Evolutionary conservation across 2,797 vertebrate species (phyloP).

Genomic region (Chelonia mydas): DNA sequence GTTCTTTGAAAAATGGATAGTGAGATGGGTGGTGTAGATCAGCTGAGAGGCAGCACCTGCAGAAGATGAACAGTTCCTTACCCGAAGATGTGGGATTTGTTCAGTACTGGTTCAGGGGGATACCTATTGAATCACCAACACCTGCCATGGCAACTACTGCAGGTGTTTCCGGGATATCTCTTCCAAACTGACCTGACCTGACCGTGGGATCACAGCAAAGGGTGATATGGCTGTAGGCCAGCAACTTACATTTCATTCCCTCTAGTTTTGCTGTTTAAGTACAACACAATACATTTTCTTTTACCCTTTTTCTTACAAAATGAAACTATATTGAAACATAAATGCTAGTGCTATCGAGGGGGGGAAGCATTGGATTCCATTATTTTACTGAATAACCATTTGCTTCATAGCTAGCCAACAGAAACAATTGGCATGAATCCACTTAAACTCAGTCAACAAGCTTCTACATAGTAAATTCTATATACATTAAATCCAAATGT

Average conservation of each 20-base stretch:
- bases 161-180: not conserved
- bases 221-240: not conserved
- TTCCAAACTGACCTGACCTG: not conserved
- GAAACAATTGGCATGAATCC: not conserved
- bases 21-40: not conserved
- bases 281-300: not conserved
- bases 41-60: not conserved
- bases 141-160: not conserved
- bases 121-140: not conserved
- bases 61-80: not conserved
- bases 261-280: not conserved
- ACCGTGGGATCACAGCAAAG: not conserved
- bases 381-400: not conserved
- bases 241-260: not conserved
- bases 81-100: not conserved
- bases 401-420: not conserved
- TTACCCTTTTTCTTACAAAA: accelerated
- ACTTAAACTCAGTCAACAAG: not conserved
- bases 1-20: not conserved
- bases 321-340: not conserved
- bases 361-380: too few relatives aligned
- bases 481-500: not conserved
- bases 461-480: not conserved
- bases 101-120: not conserved
- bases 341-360: not conserved